Evolutionary conservation across 2,888 invertebrate genomes (phyloP).

Genomic region (Melanophora roralis): DNA sequence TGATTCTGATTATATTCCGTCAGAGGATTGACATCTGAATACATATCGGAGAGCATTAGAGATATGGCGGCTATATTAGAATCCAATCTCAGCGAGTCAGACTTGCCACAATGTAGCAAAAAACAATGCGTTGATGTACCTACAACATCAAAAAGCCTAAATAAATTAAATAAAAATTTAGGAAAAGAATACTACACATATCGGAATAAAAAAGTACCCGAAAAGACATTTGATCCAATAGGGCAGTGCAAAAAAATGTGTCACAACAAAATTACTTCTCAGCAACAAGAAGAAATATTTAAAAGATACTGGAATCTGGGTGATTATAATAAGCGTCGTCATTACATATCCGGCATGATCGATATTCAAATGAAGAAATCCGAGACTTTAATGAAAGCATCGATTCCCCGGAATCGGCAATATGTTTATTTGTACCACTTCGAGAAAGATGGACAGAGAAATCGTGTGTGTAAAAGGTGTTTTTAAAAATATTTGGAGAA

Average conservation of each 20-base stretch:
- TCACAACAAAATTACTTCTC: conserved; percentile 27
- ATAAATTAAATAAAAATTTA: conserved; percentile 28
- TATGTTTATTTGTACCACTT: conserved; percentile 15
- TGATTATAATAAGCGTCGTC: conserved; percentile 27
- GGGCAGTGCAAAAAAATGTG: conserved; percentile 22
- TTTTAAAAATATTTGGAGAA: conserved; percentile 20
- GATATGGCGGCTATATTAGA: conserved; percentile 6
- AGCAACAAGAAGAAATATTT: conserved; percentile 24
- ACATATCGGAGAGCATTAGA: conserved; percentile 19
- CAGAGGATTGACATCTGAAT: conserved; percentile 11
- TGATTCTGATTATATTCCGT: conserved; percentile 25
- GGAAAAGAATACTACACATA: conserved; percentile 20
- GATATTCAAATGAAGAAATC: conserved; percentile 16
- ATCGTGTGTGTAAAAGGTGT: neutral
- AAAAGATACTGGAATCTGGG: conserved; percentile 36
- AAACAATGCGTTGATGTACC: conserved; percentile 4
- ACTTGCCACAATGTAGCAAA: conserved; percentile 17
- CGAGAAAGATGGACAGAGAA: too few species aligned
- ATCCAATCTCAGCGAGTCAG: conserved; percentile 9
- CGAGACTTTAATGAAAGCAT: neutral
- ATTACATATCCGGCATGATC: conserved; percentile 11
- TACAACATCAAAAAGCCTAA: conserved; percentile 12
- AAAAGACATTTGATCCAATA: conserved; percentile 5
- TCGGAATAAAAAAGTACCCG: conserved; percentile 17
- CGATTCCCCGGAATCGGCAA: conserved; percentile 4